A percentile compares a stretch with the other conserved stretches of the same genome.
phyloP scores from a whole-genome alignment of 2,797 vertebrate genomes.

The Phyllotis vaccarum region DNA sequence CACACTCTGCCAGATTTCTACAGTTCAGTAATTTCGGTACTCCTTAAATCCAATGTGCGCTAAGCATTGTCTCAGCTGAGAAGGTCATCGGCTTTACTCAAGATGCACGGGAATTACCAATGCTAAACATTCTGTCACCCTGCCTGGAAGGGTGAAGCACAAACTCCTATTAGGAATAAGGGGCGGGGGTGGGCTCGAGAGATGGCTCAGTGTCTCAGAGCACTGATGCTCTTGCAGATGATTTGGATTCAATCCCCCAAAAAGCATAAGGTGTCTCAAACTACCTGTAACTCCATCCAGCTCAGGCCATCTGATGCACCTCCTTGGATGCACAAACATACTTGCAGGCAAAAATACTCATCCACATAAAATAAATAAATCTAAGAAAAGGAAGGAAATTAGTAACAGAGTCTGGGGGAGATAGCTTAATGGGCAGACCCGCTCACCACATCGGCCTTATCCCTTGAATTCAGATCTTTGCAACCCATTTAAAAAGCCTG shows the following conservation, averaged over 20 bases:
- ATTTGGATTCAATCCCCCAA: background rate
- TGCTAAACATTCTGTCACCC: background rate
- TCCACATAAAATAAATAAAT: background rate
- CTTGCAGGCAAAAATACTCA: background rate
- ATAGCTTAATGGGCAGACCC: background rate
- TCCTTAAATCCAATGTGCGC: accelerated
- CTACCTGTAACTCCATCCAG: background rate
- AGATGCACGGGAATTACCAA: background rate
- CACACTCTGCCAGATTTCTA: accelerated
- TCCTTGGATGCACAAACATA: background rate
- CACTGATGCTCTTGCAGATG: background rate
- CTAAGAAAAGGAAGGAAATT: background rate
- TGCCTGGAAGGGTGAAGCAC: background rate
- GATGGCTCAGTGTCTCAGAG: background rate
- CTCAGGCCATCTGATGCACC: background rate
- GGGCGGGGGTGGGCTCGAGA: background rate
- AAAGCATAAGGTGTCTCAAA: background rate
- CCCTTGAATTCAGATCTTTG: background rate
- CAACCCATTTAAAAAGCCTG: background rate
- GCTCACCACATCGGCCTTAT: background rate
- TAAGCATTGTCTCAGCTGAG: background rate
- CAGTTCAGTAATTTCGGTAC: accelerated
- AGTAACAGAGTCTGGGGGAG: background rate
- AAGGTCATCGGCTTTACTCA: background rate
- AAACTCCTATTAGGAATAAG: background rate